A percentile compares a stretch with the other conserved stretches of the same genome.
phyloP scores from a whole-genome alignment of 2,797 vertebrate genomes.

The Mus minutoides region DNA sequence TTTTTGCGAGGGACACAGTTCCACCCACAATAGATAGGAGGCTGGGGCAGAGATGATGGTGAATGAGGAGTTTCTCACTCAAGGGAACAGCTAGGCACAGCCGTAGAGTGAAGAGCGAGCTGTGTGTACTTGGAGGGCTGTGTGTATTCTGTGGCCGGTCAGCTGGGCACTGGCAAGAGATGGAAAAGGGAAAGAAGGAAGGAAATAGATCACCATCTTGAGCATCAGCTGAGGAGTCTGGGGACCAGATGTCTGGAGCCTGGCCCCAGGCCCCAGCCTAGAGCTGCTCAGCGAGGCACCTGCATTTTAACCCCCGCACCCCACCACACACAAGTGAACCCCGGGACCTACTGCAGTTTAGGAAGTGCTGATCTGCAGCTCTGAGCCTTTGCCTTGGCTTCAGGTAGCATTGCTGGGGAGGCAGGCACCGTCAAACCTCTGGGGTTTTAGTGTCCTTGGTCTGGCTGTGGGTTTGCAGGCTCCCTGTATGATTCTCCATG shows the following conservation, averaged over 20 bases:
- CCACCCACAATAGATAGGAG: neutral
- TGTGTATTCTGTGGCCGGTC: no score
- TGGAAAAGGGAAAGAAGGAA: neutral
- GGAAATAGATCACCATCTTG: neutral
- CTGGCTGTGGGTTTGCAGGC: neutral
- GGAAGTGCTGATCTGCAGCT: neutral
- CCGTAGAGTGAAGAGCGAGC: neutral
- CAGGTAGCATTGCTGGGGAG: neutral
- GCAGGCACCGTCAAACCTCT: neutral
- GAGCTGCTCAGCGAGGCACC: neutral
- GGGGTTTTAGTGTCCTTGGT: neutral
- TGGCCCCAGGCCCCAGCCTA: neutral
- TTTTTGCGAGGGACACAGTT: neutral
- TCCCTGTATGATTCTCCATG: neutral
- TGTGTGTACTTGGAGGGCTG: neutral
- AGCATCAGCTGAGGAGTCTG: neutral
- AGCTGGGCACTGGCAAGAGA: neutral
- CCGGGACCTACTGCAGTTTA: rapidly evolving
- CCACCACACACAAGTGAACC: no score
- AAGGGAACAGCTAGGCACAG: neutral
- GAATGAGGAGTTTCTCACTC: neutral
- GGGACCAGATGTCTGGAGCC: neutral
- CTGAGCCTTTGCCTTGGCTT: neutral
- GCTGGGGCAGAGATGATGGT: neutral
- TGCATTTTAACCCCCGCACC: neutral